phyloP scores from a whole-genome alignment of 2,888 invertebrate genomes.

The Cantharis nigra region DNA sequence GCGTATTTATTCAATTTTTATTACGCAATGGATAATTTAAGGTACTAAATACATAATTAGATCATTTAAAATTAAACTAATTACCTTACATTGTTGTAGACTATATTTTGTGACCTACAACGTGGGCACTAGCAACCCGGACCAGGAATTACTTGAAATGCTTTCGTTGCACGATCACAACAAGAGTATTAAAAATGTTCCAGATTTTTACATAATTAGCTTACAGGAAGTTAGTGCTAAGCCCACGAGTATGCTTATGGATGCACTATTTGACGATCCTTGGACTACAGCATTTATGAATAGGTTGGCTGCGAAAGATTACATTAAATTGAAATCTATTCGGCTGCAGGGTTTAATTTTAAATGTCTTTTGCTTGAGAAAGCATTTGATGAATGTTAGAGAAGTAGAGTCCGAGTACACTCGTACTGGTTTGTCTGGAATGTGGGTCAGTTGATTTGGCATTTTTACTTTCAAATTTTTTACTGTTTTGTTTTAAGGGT shows the following conservation, averaged over 20 bases:
- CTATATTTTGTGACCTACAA: conserved; percentile 89
- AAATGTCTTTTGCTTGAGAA: conserved; percentile 75
- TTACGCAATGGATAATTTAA: conserved; percentile 41
- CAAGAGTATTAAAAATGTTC: conserved; percentile 65
- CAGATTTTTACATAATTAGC: conserved; percentile 84
- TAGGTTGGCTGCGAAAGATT: conserved; percentile 69
- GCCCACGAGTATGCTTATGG: conserved; percentile 81
- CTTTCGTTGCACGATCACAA: conserved; percentile 66
- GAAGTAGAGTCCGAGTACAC: conserved; percentile 88
- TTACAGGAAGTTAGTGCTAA: conserved; percentile 90
- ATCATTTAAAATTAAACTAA: background rate
- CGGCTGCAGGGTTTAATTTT: conserved; percentile 84
- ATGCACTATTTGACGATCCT: conserved; percentile 80
- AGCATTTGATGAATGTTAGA: conserved; percentile 79
- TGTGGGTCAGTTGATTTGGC: conserved; percentile 74
- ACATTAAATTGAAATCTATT: conserved; percentile 78
- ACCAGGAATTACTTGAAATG: conserved; percentile 70
- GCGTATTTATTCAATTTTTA: background rate
- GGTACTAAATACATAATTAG: conserved; percentile 26
- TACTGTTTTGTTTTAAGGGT: conserved; percentile 64
- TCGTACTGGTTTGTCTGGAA: conserved; percentile 86
- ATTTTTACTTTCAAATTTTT: background rate
- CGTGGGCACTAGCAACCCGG: conserved; percentile 81
- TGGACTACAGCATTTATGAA: conserved; percentile 81
- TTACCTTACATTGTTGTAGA: conserved; percentile 55